Evolutionary conservation across 2,888 invertebrate species (phyloP).

Genomic region (Crioceris asparagi): DNA sequence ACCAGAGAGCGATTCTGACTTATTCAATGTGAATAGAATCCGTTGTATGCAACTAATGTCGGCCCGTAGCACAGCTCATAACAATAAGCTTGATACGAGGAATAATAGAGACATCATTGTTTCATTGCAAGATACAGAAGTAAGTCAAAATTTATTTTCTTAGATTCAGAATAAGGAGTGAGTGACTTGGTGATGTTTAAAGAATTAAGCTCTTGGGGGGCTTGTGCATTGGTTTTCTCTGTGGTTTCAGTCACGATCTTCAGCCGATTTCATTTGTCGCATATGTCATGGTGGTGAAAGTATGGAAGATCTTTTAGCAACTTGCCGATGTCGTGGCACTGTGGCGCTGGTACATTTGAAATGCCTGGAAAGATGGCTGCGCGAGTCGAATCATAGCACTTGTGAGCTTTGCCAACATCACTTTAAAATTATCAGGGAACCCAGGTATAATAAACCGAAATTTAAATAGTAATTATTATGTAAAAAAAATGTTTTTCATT

Average conservation of each 20-base stretch:
- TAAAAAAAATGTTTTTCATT: too few species aligned
- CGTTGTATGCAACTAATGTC: conserved; percentile 29
- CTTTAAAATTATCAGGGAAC: conserved; percentile 39
- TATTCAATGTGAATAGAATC: conserved; percentile 23
- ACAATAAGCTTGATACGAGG: conserved; percentile 26
- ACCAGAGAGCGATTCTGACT: conserved; percentile 4
- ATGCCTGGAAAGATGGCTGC: conserved; percentile 48
- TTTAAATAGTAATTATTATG: too few species aligned
- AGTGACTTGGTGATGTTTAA: background rate
- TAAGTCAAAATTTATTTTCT: conserved; percentile 13
- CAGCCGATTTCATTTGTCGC: conserved; percentile 30
- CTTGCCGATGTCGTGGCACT: conserved; percentile 45
- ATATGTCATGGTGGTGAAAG: conserved; percentile 39
- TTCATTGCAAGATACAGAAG: conserved; percentile 25
- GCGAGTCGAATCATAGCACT: conserved; percentile 40
- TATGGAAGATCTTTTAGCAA: conserved; percentile 39
- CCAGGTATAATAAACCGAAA: conserved; percentile 27
- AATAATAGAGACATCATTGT: conserved; percentile 28
- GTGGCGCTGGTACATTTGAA: conserved; percentile 45
- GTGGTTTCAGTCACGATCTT: conserved; percentile 15
- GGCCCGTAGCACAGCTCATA: conserved; percentile 29
- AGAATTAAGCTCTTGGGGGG: background rate
- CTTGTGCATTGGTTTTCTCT: conserved; percentile 1
- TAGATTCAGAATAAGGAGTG: conserved; percentile 1
- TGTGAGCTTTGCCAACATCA: conserved; percentile 49